Base-by-base conservation (phyloP, 2,797 vertebrate species). In the Chrysolophus pictus region DNA sequence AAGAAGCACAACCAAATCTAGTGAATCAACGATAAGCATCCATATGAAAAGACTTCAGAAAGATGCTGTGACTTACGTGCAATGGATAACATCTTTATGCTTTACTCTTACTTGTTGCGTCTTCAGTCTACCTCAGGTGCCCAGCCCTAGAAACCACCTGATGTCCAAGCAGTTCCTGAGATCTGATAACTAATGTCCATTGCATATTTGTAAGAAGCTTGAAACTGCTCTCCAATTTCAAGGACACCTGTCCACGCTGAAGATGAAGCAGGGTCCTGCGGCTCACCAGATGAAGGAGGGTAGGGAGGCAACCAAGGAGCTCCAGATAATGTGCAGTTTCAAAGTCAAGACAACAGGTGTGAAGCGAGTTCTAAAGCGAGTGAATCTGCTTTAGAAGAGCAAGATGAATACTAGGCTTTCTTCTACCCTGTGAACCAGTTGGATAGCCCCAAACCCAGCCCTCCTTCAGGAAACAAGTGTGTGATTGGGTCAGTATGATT, bases 251-350 rank as follows among this genome's bases (percentile, higher is more conserved):
- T 11, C 24, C 42, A 14, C 9, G 11, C 16, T 68, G 62, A 68
- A 63, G 23, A 42, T 21, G 19, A 76, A 92, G 68, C 4, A 11
- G 35, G 5, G 6, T 58, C 14, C 11, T 51, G 33, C 26, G 16
- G 64, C 26, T 86, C 69, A 51, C 11, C 14, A n/a, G 14, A 90
- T 31, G 21, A 65, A 80, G 14, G 7, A 6, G 5, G 15, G 0
- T 0, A 71, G 14, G 10, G 18, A 6, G 6, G 0, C 10, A 72
- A 39, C 3, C 10, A 10, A 75, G 12, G 17, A 62, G 4, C 51
- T 72, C 74, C 44, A 63, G 56, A 1, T 29, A 68, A n/a, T 24
- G 23, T n/a, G 5, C 10, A 47, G 23, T 23, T 21, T 44, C 26
- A 69, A 85, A 29, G 11, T 21, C 47, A 68, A 28, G 21, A 41